phyloP scores from a whole-genome alignment of 2,888 invertebrate genomes.

The Heliconius charithonia region DNA sequence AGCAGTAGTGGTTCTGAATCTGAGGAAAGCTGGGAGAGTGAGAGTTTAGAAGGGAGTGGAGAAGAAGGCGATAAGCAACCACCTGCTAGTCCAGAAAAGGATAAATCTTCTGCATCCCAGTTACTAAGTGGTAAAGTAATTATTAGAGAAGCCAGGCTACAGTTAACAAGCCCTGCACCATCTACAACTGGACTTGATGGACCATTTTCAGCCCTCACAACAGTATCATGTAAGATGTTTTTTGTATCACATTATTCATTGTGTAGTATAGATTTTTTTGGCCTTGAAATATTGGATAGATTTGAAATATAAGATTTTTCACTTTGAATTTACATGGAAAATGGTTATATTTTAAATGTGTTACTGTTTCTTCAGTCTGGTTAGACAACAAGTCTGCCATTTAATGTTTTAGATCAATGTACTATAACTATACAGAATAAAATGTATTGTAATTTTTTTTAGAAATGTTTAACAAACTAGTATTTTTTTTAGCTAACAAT shows the following conservation, averaged over 20 bases:
- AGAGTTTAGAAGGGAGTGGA: slow-evolving; percentile 68
- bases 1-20: slow-evolving; percentile 77
- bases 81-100: slow-evolving; percentile 77
- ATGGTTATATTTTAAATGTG: no score
- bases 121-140: slow-evolving; percentile 86
- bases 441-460: neutral
- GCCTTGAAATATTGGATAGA: neutral
- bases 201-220: slow-evolving; percentile 84
- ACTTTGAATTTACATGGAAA: neutral
- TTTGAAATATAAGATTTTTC: neutral
- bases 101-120: slow-evolving; percentile 76
- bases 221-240: slow-evolving; percentile 70
- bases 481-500: slow-evolving; percentile 73
- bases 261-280: neutral
- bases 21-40: slow-evolving; percentile 78
- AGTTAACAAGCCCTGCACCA: slow-evolving; percentile 79
- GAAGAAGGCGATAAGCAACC: slow-evolving; percentile 71
- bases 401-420: neutral
- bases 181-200: slow-evolving; percentile 84
- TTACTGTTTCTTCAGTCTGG: no score
- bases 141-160: slow-evolving; percentile 87
- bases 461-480: neutral
- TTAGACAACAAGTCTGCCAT: neutral
- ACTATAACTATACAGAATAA: neutral
- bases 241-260: neutral